phyloP scores from a whole-genome alignment of 2,113 vertebrate species.

The Sylvia atricapilla region DNA sequence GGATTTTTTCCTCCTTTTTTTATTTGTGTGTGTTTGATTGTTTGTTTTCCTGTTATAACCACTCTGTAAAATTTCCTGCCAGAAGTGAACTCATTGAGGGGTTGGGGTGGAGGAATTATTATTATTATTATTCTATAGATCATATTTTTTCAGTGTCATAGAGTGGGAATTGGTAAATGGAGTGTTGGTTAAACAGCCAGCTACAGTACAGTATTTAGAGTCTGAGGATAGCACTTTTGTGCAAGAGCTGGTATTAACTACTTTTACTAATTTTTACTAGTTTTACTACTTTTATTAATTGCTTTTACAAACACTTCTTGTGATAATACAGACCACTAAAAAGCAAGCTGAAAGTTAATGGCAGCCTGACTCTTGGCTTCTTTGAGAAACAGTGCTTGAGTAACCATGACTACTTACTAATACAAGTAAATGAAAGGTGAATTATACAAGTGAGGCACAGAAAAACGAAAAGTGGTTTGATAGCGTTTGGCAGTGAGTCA shows the following conservation, averaged over 20 bases:
- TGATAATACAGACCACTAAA: neutral
- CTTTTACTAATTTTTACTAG: neutral
- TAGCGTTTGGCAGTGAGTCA: neutral
- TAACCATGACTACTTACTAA: neutral
- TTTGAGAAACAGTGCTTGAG: neutral
- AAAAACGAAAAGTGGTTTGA: neutral
- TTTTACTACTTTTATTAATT: neutral
- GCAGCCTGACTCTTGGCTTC: neutral
- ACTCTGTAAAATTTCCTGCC: neutral
- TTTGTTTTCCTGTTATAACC: neutral
- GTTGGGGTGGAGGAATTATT: neutral
- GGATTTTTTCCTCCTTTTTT: accelerated
- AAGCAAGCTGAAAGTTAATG: neutral
- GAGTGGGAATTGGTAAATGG: neutral
- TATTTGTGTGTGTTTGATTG: neutral
- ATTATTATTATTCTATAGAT: neutral
- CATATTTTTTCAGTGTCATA: neutral
- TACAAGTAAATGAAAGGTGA: neutral
- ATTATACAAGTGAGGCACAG: neutral
- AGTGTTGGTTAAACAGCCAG: neutral
- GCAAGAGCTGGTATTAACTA: neutral
- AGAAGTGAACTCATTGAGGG: neutral
- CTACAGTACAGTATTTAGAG: neutral
- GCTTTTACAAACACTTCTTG: neutral
- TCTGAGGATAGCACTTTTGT: neutral